Base-by-base conservation (phyloP, 2,888 invertebrate genomes). In the Amphipyra tragopoginis region DNA sequence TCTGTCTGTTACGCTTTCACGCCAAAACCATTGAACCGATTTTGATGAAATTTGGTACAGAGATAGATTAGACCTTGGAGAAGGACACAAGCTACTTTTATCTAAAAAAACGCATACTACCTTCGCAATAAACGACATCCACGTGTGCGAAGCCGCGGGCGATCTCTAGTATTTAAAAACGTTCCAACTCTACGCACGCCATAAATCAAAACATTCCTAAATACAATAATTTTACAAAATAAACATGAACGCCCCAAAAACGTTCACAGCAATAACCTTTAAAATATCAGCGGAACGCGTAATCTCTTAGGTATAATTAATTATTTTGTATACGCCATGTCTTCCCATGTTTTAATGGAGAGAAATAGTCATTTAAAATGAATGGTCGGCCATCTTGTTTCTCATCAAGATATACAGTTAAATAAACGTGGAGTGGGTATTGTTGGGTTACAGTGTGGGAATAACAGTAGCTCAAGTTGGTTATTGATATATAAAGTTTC, bases 341-440 rank as follows among this genome's bases (percentile, higher is more conserved):
- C 86, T 85, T 83, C 81, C 75, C 71, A 76, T 81, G 77, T 86
- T 88, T 86, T 86, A 85, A 89, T 85, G 85, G 84, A 81, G 82
- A 76, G 81, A 83, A 86, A 87, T 86, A 89, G 85, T 86, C 85
- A 88, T 90, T 87, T 86, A 87, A 89, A 89, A 89, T 90, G 87
- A 89, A 91, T 87, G 86, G 84, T 65, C 81, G 72, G 82, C 87
- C 89, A 86, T 88, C 87, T 86, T 86, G 86, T 83, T 85, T 80
- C 86, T 88, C 87, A 84, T 88, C 88, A 88, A 84, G 83, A 77
- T 76, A 80, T 81, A 79, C 84, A 81, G 82, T 85, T 87, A 87
- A 87, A 89, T 87, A 85, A 87, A 86, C 77, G 77, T 79, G 75
- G 77, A 75, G 77, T 72, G 72, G 59, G 57, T 71, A 52, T 48